Evolutionary conservation across 2,888 invertebrate genomes (phyloP), one percentile per base, ranked within the genome.

Genomic region (Phortica okadai): DNA sequence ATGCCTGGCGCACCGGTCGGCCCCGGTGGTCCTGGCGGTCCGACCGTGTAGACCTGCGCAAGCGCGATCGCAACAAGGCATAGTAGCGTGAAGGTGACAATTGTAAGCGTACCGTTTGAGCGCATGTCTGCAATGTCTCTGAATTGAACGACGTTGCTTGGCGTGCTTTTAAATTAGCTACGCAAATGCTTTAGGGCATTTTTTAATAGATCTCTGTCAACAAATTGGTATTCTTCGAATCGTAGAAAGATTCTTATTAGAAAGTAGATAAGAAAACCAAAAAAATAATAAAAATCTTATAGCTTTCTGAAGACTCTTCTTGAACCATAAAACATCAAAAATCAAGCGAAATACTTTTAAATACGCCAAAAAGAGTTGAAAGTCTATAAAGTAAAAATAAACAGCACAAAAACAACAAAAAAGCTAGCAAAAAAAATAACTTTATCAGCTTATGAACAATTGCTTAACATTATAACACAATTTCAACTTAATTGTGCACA

Each of bases 391-490:
- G 50, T 6, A 3, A 67, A 42, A 42, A 7, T 6, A 16, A n/a
- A 44, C 6, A 45, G 69, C 6, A 50, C 6, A 16, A 7, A 50
- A 70, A 50, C 14, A 50, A 45, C 10, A 21, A 21, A 66, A 59
- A n/a, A 21, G 21, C 21, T 21, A 21, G 21, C 16, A 42, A 54
- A 72, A 33, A 72, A 72, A 33, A 76, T 62, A 75, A 70, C 78
- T 77, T 85, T 83, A 86, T 79, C 83, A 82, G 77, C 76, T 80
- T 84, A 85, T 82, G 83, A 85, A 82, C 85, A 85, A 85, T 85
- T 85, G 83, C 82, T 85, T 84, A 84, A 82, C 82, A 86, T 83
- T 83, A 81, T 80, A 83, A 83, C 82, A 82, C 85, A 83, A 84
- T 86, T 86, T 79, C 82, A 82, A 79, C 83, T 84, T 81, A 80